Evolutionary conservation across 2,888 invertebrate species (phyloP).

Genomic region (Himalopsyche japonica): DNA sequence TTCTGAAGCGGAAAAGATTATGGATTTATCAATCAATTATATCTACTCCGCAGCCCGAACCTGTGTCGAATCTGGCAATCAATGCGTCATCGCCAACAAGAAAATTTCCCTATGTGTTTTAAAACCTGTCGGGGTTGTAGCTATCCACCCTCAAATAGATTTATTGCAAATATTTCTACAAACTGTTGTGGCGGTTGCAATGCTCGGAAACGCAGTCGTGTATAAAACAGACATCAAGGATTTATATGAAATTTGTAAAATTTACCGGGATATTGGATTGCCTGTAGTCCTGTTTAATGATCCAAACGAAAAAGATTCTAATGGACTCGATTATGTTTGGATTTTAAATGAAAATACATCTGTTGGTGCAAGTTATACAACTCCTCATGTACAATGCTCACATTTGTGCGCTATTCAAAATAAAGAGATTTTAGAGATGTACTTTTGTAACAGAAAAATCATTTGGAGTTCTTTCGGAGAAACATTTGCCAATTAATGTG

Average conservation of each 20-base stretch:
- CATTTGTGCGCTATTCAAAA: background rate
- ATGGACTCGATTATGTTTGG: no score
- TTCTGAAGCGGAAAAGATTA: background rate
- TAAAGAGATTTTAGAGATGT: background rate
- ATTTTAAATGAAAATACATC: no score
- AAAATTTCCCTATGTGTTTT: conserved; percentile 2
- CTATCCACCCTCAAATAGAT: no score
- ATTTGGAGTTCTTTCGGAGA: conserved; percentile 39
- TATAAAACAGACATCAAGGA: background rate
- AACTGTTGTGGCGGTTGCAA: conserved; percentile 44
- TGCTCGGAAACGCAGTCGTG: conserved; percentile 46
- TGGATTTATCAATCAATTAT: conserved; percentile 13
- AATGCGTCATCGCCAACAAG: conserved; percentile 4
- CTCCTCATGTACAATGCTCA: no score
- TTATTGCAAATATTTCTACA: background rate
- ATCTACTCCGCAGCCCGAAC: background rate
- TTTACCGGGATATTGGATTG: background rate
- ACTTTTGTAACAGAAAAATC: conserved; percentile 15
- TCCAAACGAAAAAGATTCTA: background rate
- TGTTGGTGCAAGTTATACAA: no score
- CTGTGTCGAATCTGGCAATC: conserved; percentile 16
- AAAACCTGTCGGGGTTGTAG: conserved; percentile 42
- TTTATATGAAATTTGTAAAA: background rate
- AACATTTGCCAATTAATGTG: conserved; percentile 36
- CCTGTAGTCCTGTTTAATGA: background rate